Base-by-base conservation (phyloP, 2,113 vertebrate genomes). In the human (Homo sapiens) region DNA sequence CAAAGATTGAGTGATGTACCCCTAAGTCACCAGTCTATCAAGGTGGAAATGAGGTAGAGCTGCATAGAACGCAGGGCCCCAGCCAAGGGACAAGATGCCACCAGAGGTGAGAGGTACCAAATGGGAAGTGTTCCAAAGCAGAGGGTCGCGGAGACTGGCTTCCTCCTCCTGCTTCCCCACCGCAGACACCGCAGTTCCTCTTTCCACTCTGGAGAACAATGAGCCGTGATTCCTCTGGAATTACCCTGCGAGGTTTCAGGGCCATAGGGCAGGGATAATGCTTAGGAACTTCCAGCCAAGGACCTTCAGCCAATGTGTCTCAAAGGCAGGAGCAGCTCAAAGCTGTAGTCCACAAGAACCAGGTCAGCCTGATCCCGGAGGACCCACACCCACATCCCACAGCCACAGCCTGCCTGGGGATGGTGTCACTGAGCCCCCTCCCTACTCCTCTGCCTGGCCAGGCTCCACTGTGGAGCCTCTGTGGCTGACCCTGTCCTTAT, bases 171-270 rank as follows among this genome's bases (percentile, higher is more conserved):
- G 22, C 86, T 93, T 93, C 86, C 86, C 43, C 89, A 35, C 27
- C 4, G 4, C 0, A 5, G 40, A 61, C 61, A 11, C n/a, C 18
- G 5, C 30, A 93, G 86, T 97, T 95, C 97, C 93, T 94, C 83
- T 94, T 91, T 92, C 86, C 79, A 66, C 52, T 40, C n/a, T 10
- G 32, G 40, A 96, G 89, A 97, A 97, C 86, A 93, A 90, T 92
- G 61, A 83, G 61, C n/a, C 11, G 3, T 1, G 12, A 93, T 40
- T 89, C 87, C 83, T 96, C 90, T 87, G 92, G 91, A 96, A 98
- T 96, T 96, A 92, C 87, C 95, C 95, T 91, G 59, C 1, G 43
- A 66, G 61, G 66, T 14, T 88, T 93, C 61, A 76, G 83, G 82
- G 86, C 32, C 70, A 93, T 0, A n/a, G 78, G 48, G 61, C 23